These are phyloP conservation scores for Mastigias papua DNA, from an alignment of 30 jellyfish, hydroid and myxozoan species.

Conservation along the genomic window DNA sequence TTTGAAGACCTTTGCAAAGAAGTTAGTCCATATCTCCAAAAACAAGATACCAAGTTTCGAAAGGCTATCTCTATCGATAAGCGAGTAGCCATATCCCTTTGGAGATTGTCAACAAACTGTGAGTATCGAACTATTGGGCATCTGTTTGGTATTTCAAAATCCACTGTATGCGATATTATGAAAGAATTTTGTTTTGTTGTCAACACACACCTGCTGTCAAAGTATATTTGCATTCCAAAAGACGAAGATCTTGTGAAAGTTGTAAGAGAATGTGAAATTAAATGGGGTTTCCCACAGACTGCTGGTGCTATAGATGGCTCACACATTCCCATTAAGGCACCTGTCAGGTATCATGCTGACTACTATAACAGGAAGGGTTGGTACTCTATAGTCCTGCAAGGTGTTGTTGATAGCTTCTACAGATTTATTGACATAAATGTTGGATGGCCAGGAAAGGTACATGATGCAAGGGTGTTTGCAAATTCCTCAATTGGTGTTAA, in stretches of 20 bases:
- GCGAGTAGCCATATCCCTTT: constrained; percentile 44
- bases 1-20: constrained; percentile 6
- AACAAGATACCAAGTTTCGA: constrained; percentile 14
- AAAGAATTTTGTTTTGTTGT: constrained; percentile 44
- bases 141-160: constrained; percentile 36
- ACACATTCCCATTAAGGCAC: constrained; percentile 68
- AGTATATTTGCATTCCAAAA: constrained; percentile 22
- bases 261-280: constrained; percentile 29
- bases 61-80: constrained; percentile 24
- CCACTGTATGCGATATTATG: constrained; percentile 45
- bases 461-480: constrained; percentile 68
- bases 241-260: constrained; percentile 42
- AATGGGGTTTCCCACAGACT: constrained; percentile 35
- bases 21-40: constrained; percentile 4
- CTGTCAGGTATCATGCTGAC: constrained; percentile 42
- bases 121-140: constrained; percentile 53
- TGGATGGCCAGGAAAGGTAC: constrained; percentile 67
- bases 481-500: constrained; percentile 29
- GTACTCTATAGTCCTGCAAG: constrained; percentile 51
- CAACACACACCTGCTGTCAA: neutral
- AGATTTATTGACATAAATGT: constrained; percentile 50
- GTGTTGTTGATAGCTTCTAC: constrained; percentile 34
- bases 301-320: constrained; percentile 67
- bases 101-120: constrained; percentile 40
- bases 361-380: constrained; percentile 64